Conservation (phyloP, 2,113 vertebrate genomes). For the Hemiprocne comata region DNA sequence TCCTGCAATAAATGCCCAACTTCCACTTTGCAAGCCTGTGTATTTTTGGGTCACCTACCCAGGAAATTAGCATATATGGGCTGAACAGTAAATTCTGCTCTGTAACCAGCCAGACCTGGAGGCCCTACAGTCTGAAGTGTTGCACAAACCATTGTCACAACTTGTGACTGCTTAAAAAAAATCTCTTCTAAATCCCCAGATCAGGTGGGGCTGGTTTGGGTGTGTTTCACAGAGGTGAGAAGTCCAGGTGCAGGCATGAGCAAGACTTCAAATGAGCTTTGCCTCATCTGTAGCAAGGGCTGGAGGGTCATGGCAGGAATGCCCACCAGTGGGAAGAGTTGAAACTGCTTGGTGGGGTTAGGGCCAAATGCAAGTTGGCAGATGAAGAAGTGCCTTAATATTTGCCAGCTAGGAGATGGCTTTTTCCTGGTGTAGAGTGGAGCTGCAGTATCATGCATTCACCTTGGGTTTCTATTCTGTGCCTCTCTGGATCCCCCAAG, state of each 20-base stretch:
- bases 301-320: neutral
- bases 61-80: neutral
- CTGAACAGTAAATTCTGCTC: neutral
- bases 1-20: neutral
- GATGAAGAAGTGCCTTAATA: neutral
- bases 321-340: accelerated
- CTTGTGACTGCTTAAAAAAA: neutral
- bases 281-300: neutral
- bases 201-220: neutral
- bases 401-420: neutral
- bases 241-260: neutral
- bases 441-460: neutral
- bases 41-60: neutral
- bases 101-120: neutral
- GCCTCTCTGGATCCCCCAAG: too few species aligned
- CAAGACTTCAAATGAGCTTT: neutral
- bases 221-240: neutral
- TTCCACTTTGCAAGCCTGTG: neutral
- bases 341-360: neutral
- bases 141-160: neutral
- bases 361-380: neutral
- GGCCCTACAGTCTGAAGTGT: neutral
- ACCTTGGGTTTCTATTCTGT: neutral
- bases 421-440: neutral
- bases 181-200: neutral